These are phyloP conservation scores for Tetramorium bicarinatum DNA, from an alignment of 2,888 invertebrate genomes.

Conservation along the genomic window DNA sequence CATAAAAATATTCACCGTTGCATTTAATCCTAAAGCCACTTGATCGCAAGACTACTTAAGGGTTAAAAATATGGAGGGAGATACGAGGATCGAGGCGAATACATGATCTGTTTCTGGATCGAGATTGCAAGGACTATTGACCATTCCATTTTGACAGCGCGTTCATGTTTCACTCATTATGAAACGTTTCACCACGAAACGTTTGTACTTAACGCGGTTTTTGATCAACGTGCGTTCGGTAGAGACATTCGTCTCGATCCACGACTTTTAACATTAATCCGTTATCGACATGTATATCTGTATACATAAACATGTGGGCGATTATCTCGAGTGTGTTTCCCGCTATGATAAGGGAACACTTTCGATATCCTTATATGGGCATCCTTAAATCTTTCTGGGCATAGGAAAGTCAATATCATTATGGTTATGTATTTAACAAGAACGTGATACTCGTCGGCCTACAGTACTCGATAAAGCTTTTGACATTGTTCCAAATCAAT, in stretches of 20 bases:
- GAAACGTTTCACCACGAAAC: neutral
- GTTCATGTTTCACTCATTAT: slow-evolving; percentile 10
- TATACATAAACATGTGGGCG: slow-evolving; percentile 36
- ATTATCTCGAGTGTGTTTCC: slow-evolving; percentile 41
- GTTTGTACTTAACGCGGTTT: slow-evolving; percentile 50
- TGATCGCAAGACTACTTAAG: slow-evolving; percentile 51
- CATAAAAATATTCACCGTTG: neutral
- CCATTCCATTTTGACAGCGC: slow-evolving; percentile 20
- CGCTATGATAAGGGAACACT: slow-evolving; percentile 30
- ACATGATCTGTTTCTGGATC: neutral
- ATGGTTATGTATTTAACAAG: slow-evolving; percentile 42
- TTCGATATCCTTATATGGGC: slow-evolving; percentile 52
- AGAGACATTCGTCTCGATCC: slow-evolving; percentile 61
- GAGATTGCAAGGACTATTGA: neutral
- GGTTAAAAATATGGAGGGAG: slow-evolving; percentile 21
- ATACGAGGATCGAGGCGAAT: slow-evolving; percentile 63
- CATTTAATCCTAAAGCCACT: slow-evolving; percentile 19
- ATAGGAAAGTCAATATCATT: slow-evolving; percentile 55
- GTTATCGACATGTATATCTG: slow-evolving; percentile 49
- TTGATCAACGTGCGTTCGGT: slow-evolving; percentile 28
- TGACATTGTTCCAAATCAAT: slow-evolving; percentile 37
- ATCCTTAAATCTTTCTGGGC: slow-evolving; percentile 52
- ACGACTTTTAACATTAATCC: slow-evolving; percentile 49
- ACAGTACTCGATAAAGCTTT: slow-evolving; percentile 64
- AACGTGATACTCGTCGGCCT: slow-evolving; percentile 75